phyloP scores from a whole-genome alignment of 64 coral and sea anemone genomes.

The Montipora foliosa region DNA sequence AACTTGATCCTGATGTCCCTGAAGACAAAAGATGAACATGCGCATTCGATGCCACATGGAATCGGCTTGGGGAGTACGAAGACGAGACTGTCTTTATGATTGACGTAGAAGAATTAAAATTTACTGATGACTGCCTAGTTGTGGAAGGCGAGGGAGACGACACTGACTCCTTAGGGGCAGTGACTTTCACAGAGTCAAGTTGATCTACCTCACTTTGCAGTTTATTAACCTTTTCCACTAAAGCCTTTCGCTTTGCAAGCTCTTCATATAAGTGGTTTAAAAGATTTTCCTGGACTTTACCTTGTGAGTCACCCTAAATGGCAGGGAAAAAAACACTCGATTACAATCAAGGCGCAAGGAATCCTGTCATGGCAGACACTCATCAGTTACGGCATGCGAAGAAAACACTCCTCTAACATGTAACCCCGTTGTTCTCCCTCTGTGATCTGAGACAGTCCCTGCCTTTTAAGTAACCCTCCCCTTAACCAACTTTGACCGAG shows the following conservation, averaged over 20 bases:
- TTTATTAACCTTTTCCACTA: conserved; percentile 76
- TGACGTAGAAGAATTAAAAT: background rate
- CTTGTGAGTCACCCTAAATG: conserved; percentile 37
- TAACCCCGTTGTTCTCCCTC: no score
- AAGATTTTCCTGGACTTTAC: conserved; percentile 66
- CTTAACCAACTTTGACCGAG: no score
- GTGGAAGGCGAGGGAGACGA: background rate
- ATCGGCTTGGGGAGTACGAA: background rate
- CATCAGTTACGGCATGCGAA: no score
- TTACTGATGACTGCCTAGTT: background rate
- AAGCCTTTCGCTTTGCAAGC: conserved; percentile 67
- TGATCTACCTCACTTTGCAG: conserved; percentile 76
- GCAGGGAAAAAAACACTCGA: background rate
- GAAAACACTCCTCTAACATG: no score
- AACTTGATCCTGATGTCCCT: background rate
- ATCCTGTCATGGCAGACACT: no score
- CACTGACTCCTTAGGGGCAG: background rate
- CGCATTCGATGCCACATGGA: background rate
- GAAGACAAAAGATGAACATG: background rate
- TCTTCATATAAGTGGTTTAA: conserved; percentile 79
- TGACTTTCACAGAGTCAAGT: background rate
- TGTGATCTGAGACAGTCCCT: no score
- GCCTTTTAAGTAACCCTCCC: no score
- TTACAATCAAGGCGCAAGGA: background rate
- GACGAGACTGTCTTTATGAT: background rate